Evolutionary conservation across 2,797 vertebrate species (phyloP).

Genomic region (Falco cherrug): DNA sequence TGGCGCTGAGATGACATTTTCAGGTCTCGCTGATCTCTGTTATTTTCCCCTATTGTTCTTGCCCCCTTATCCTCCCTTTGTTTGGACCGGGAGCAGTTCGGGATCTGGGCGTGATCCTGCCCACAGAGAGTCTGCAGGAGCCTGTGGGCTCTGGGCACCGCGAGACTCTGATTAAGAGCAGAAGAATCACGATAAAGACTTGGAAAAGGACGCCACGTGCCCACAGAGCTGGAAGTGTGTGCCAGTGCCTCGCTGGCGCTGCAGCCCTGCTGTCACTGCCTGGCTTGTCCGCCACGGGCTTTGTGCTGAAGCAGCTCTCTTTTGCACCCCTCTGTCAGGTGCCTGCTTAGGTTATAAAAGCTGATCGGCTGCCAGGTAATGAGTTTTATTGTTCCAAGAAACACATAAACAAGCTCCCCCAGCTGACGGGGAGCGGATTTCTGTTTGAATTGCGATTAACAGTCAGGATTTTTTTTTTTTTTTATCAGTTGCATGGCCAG

Average conservation of each 20-base stretch:
- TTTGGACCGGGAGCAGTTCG: not conserved
- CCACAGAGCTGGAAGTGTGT: not conserved
- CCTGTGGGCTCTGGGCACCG: not conserved
- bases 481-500: constrained; percentile 9
- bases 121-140: not conserved
- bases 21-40: not conserved
- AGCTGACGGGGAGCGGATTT: constrained; percentile 35
- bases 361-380: constrained; percentile 64
- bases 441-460: constrained; percentile 62
- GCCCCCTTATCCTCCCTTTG: not conserved
- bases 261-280: not conserved
- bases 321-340: constrained; percentile 37
- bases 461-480: constrained; percentile 49
- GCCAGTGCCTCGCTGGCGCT: not conserved
- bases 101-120: rapidly evolving
- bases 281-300: not conserved
- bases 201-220: not conserved
- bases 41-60: not conserved
- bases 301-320: constrained; percentile 52
- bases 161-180: not conserved
- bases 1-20: not conserved
- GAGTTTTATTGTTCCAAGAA: constrained; percentile 68
- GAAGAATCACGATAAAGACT: not conserved
- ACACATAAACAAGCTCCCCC: constrained; percentile 55
- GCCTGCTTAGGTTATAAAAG: constrained; percentile 54